Conservation (phyloP, 2,797 vertebrate species). For the Gadopsis bispinosus region DNA sequence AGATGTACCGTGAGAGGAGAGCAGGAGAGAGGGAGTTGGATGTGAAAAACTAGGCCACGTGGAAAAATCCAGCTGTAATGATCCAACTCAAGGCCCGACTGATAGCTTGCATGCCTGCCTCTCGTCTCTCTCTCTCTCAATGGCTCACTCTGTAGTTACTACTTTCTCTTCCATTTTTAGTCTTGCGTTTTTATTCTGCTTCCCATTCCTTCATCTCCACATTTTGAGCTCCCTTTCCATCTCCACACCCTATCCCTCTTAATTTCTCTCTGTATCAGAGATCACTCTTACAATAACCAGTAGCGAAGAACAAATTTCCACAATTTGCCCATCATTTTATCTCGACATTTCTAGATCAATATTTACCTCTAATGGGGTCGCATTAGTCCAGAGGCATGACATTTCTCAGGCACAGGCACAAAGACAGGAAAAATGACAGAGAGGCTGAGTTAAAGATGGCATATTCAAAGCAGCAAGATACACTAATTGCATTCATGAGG, state of each 20-base stretch:
- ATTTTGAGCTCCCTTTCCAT: conserved; percentile 3
- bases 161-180: conserved; percentile 1
- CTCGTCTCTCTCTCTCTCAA: neutral
- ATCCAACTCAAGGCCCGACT: conserved; percentile 44
- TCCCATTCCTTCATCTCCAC: neutral
- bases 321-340: conserved; percentile 3
- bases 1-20: conserved; percentile 55
- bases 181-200: neutral
- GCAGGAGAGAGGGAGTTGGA: conserved; percentile 36
- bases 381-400: neutral
- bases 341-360: neutral
- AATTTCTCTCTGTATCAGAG: neutral
- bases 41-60: conserved; percentile 77
- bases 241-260: neutral
- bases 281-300: neutral
- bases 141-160: neutral
- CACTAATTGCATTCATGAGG: conserved; percentile 19
- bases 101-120: conserved; percentile 34
- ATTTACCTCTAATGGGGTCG: conserved; percentile 35
- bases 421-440: conserved; percentile 23
- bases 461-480: conserved; percentile 34
- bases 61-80: conserved; percentile 78
- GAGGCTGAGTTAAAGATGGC: neutral
- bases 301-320: neutral
- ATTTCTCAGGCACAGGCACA: conserved; percentile 6